Base-by-base conservation (phyloP, 1,140 invertebrate species). In the Ceratina japonica region DNA sequence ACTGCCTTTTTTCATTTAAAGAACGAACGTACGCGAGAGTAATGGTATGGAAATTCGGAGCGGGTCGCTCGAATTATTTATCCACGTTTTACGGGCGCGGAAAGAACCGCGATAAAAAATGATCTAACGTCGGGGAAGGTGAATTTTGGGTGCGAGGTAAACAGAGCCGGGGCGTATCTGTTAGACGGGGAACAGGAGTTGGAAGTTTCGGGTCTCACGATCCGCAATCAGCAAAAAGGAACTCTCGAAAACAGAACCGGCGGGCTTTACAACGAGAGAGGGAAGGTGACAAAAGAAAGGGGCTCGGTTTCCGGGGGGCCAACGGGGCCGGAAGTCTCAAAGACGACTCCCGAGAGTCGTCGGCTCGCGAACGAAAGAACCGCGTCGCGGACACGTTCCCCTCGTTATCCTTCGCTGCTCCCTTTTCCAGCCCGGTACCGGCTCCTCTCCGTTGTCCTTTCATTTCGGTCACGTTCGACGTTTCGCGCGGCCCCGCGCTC, bases 381-480 rank as follows among this genome's bases (percentile, higher is more conserved):
- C 37, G 15, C 31, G 56, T 16, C 68, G 76, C 31, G 75, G 73
- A 81, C 81, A 83, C 81, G 77, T 83, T 56, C 65, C 37, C 31
- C 71, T 77, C 76, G 52, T 79, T 79, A 79, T 73, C 59, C 59
- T 44, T 65, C 52, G 49, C 22, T 58, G 54, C 56, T 69, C 68
- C 63, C 74, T 61, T 63, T 51, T 56, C 54, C 20, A n/a, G 12
- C 2, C n/a, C 72, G 56, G 37, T 10, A 44, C 37, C 37, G 37
- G 37, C 37, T 44, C 37, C 37, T 44, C n/a, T n/a, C 12, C 70
- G n/a, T 71, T 69, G 69, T 80, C 76, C 75, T 85, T 85, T 85
- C 83, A 85, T 83, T 86, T 85, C 80, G 82, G 81, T 83, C 83
- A 86, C 85, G 84, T 82, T 72, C 80, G 44, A 76, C 80, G 77